Conservation (phyloP, 2,888 invertebrate species). For the Cephus spinipes region DNA sequence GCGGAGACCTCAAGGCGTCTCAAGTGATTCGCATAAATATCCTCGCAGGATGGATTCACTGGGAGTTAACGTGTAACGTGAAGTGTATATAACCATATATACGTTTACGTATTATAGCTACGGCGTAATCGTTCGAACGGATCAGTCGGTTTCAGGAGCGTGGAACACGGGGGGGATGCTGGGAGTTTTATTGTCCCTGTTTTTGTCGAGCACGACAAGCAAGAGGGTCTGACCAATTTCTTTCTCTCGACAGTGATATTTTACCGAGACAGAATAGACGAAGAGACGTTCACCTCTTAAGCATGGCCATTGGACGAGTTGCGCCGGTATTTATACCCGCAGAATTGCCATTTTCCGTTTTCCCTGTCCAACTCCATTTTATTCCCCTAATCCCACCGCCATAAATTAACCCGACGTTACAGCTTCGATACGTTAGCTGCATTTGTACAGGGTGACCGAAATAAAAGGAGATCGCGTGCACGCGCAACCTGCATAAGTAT, state of each 20-base stretch:
- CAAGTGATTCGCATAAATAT: background rate
- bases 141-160: conserved; percentile 29
- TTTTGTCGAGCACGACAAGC: conserved; percentile 49
- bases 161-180: conserved; percentile 19
- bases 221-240: conserved; percentile 44
- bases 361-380: conserved; percentile 36
- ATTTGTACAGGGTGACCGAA: conserved; percentile 42
- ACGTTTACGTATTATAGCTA: background rate
- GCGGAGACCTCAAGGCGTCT: background rate
- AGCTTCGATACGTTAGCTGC: conserved; percentile 57
- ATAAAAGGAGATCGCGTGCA: conserved; percentile 6
- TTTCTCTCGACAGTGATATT: conserved; percentile 56
- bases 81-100: background rate
- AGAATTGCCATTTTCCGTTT: conserved; percentile 58
- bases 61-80: background rate
- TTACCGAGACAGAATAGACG: conserved; percentile 34
- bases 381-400: conserved; percentile 57
- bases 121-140: conserved; percentile 43
- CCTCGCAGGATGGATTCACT: background rate
- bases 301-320: conserved; percentile 18
- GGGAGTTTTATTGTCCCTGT: conserved; percentile 55
- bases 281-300: conserved; percentile 32
- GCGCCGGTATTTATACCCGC: conserved; percentile 47
- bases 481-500: conserved; percentile 4
- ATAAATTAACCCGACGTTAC: conserved; percentile 54